Percentiles rank a stretch among this genome's conserved stretches.
Conservation (phyloP, 2,888 invertebrate species). For the Dynastes tityus region DNA sequence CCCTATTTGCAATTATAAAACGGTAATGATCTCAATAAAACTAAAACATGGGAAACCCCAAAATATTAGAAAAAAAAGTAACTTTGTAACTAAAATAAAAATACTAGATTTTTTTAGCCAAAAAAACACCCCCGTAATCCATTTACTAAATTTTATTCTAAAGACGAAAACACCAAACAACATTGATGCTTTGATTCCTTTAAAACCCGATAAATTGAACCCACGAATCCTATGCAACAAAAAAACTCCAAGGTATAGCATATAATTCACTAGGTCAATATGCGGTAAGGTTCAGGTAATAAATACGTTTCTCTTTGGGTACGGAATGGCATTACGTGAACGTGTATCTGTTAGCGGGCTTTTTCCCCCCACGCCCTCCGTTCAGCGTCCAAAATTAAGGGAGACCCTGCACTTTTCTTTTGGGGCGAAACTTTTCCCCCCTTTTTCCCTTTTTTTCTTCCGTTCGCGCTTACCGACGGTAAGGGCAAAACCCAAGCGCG, state of each 20-base stretch:
- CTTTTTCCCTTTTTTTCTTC: constrained; percentile 32
- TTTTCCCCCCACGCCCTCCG: constrained; percentile 42
- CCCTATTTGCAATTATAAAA: too few species aligned
- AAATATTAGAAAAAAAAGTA: too few species aligned
- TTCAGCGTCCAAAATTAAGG: constrained; percentile 47
- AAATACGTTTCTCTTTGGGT: constrained; percentile 47
- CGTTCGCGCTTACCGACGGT: background rate
- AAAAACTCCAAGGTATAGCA: constrained; percentile 30
- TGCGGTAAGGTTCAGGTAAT: constrained; percentile 48
- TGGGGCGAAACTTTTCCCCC: constrained; percentile 27
- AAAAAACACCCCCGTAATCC: too few species aligned
- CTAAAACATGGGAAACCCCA: too few species aligned
- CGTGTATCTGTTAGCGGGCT: constrained; percentile 36
- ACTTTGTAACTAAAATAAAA: too few species aligned
- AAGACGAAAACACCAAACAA: background rate
- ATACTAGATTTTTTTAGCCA: too few species aligned
- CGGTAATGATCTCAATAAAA: too few species aligned
- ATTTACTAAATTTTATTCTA: too few species aligned
- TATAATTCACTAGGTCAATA: constrained; percentile 51
- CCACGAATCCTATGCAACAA: constrained; percentile 34
- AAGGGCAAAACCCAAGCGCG: background rate
- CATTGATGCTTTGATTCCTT: constrained; percentile 40
- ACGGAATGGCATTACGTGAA: constrained; percentile 31
- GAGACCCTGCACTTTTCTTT: constrained; percentile 46
- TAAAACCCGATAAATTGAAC: constrained; percentile 47